A percentile compares a stretch with the other conserved stretches of the same genome.
Evolutionary conservation across 1,140 invertebrate species (phyloP).

Genomic region (Aphis gossypii): DNA sequence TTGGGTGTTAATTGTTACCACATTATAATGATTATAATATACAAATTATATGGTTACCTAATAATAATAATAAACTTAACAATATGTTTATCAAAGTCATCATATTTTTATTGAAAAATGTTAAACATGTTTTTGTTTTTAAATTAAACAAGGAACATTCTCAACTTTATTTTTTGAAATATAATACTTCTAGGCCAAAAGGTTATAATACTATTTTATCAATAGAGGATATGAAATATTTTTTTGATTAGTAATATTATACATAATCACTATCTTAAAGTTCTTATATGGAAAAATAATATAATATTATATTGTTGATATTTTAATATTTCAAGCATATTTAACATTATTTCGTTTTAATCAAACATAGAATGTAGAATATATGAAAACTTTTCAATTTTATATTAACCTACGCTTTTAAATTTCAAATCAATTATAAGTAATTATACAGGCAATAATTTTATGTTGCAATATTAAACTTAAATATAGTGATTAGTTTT

Average conservation of each 20-base stretch:
- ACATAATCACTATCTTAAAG: background rate
- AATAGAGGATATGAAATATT: background rate
- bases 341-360: background rate
- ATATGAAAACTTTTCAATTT: background rate
- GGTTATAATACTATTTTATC: background rate
- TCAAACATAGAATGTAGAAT: background rate
- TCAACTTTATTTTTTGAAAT: background rate
- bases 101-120: background rate
- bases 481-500: background rate
- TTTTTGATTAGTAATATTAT: background rate
- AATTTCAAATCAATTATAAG: background rate
- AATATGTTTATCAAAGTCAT: background rate
- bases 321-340: background rate
- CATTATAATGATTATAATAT: background rate
- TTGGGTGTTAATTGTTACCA: background rate
- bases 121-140: background rate
- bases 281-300: background rate
- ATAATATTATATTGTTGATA: background rate
- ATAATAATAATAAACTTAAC: background rate
- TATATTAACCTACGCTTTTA: background rate
- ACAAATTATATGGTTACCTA: background rate
- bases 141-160: background rate
- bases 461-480: background rate
- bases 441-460: background rate
- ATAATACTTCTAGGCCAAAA: background rate